These are phyloP conservation scores for Mesoclemmys tuberculata DNA, from an alignment of 2,113 vertebrate species.

Conservation along the genomic window DNA sequence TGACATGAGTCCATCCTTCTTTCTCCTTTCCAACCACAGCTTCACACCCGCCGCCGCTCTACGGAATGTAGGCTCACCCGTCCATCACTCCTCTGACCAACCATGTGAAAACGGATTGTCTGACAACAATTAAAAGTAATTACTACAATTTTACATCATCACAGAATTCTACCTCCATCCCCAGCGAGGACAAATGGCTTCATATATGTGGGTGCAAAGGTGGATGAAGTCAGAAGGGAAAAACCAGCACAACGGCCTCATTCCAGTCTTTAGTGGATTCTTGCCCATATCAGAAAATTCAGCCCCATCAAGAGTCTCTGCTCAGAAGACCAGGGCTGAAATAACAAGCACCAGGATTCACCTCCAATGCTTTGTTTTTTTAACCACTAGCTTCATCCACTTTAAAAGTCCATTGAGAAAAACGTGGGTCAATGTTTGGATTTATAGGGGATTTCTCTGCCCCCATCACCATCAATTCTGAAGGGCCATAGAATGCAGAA, in stretches of 20 bases:
- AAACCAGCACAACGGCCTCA: background rate
- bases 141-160: background rate
- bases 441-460: background rate
- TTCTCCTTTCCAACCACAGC: background rate
- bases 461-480: background rate
- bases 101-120: background rate
- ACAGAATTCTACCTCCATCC: background rate
- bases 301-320: background rate
- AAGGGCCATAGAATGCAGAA: background rate
- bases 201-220: accelerated
- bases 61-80: background rate
- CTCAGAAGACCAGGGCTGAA: background rate
- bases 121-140: background rate
- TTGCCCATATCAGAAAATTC: background rate
- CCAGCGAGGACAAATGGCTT: background rate
- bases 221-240: background rate
- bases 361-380: background rate
- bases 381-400: background rate
- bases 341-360: background rate
- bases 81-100: background rate
- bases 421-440: background rate
- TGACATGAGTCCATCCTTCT: background rate
- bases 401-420: background rate
- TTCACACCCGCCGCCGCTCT: background rate
- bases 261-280: background rate